Conservation (phyloP, 2,113 vertebrate species). For the Columba janthina region DNA sequence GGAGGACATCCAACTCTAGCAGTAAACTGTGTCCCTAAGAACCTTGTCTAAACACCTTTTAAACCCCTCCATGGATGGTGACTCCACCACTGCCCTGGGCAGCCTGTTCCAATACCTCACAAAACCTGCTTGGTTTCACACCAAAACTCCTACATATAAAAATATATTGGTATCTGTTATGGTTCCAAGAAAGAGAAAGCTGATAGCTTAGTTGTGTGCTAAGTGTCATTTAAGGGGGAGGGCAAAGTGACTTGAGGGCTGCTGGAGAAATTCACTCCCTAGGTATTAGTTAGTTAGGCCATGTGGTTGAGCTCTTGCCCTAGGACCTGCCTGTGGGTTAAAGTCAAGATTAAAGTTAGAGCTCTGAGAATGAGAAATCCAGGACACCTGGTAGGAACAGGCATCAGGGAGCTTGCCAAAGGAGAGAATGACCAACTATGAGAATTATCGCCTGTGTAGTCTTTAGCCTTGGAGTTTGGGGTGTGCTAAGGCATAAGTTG, state of each 20-base stretch:
- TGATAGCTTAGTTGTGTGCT: background rate
- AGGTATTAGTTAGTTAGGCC: background rate
- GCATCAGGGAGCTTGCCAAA: background rate
- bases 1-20: background rate
- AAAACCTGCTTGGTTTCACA: background rate
- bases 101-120: too few species aligned
- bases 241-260: background rate
- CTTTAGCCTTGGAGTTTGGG: background rate
- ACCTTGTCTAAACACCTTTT: too few species aligned
- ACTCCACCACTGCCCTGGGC: too few species aligned
- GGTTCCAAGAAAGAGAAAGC: background rate
- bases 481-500: background rate
- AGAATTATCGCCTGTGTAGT: background rate
- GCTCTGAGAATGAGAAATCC: background rate
- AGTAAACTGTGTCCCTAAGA: too few species aligned
- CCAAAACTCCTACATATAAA: rapidly evolving
- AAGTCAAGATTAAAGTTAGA: background rate
- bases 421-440: background rate
- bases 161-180: background rate
- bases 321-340: background rate
- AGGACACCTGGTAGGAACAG: background rate
- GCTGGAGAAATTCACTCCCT: background rate
- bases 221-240: background rate
- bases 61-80: too few species aligned
- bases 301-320: background rate